Conservation (phyloP, 2,797 vertebrate species). For the Bucorvus abyssinicus region DNA sequence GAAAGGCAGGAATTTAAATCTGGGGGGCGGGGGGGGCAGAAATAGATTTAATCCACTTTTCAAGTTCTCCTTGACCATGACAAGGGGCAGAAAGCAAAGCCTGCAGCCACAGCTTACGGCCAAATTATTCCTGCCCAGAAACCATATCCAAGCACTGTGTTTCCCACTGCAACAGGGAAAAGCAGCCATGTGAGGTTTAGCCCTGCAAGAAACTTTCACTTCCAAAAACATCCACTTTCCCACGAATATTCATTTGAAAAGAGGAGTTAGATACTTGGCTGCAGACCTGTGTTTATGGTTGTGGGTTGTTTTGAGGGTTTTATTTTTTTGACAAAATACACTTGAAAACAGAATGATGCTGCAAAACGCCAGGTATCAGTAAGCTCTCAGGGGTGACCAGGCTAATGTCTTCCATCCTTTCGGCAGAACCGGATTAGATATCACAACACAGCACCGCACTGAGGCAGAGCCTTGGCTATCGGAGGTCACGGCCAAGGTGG, state of each 20-base stretch:
- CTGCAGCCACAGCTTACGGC: background rate
- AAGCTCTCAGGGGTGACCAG: accelerated
- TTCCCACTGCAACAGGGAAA: background rate
- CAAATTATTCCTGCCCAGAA: background rate
- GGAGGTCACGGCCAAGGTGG: background rate
- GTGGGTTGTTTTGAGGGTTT: background rate
- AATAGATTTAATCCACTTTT: slow-evolving; percentile 26
- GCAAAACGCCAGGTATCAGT: background rate
- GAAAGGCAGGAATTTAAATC: slow-evolving; percentile 54
- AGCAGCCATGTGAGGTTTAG: background rate
- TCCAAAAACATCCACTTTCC: background rate
- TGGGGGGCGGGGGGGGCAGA: background rate
- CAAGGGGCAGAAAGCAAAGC: background rate
- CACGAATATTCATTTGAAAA: background rate
- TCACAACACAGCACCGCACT: background rate
- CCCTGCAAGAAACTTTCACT: background rate
- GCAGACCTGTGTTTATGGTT: background rate
- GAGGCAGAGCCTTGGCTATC: background rate
- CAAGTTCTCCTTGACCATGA: background rate
- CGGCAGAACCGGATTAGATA: background rate
- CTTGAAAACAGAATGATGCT: background rate
- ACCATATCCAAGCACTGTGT: background rate
- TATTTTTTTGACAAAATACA: background rate
- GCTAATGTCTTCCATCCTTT: accelerated
- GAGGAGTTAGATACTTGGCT: background rate